These are phyloP conservation scores for Ectobius pallidus DNA, from an alignment of 2,888 invertebrate species.

Conservation along the genomic window DNA sequence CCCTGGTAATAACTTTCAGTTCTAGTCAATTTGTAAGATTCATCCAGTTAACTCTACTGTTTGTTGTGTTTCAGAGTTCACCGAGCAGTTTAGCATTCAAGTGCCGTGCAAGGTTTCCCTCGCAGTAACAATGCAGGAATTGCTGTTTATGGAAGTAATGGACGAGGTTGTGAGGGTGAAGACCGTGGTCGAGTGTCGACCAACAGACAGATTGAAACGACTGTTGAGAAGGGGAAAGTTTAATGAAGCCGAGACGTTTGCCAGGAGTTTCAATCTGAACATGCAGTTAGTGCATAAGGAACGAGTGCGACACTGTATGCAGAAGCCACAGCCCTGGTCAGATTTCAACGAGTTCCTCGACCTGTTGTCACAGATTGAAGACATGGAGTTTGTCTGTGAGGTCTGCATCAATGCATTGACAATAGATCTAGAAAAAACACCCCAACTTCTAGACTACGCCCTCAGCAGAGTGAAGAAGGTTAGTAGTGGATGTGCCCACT, in stretches of 20 bases:
- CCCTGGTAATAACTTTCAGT: no score
- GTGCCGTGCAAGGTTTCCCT: no score
- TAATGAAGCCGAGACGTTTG: constrained; percentile 58
- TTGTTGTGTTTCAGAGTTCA: no score
- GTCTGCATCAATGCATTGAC: constrained; percentile 55
- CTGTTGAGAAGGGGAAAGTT: constrained; percentile 56
- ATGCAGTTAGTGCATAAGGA: constrained; percentile 54
- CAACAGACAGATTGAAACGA: constrained; percentile 48
- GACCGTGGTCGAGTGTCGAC: no score
- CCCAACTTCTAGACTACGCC: constrained; percentile 52
- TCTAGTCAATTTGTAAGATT: no score
- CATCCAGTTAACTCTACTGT: no score
- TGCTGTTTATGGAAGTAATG: no score
- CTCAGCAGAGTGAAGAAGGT: constrained; percentile 48
- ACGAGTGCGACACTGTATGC: constrained; percentile 54
- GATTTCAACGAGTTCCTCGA: constrained; percentile 52
- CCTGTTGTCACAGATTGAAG: constrained; percentile 55
- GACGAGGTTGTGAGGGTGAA: no score
- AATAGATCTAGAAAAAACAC: constrained; percentile 50
- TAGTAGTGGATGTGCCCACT: constrained; percentile 39
- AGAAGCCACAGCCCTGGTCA: constrained; percentile 50
- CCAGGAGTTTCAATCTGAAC: constrained; percentile 54
- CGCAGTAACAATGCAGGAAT: no score
- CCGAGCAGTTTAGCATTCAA: no score
- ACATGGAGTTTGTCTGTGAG: constrained; percentile 55